Conservation (phyloP, 2,797 vertebrate species). For the Anguilla megastoma region DNA sequence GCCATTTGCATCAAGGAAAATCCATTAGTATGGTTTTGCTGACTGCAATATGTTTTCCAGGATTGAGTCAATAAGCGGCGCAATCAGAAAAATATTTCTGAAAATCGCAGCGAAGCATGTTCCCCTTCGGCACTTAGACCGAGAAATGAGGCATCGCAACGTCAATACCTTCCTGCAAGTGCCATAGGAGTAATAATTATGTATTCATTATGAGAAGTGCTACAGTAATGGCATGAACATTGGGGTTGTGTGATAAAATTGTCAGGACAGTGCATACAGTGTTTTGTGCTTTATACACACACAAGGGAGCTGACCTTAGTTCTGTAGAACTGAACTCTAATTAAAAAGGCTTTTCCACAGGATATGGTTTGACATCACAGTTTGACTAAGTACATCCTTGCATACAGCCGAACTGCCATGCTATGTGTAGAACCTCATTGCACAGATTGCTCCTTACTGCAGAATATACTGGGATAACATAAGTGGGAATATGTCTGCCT, state of each 20-base stretch:
- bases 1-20: slow-evolving; percentile 11
- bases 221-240: not conserved
- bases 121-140: not conserved
- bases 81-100: not conserved
- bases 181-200: not conserved
- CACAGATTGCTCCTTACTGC: not conserved
- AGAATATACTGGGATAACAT: not conserved
- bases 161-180: not conserved
- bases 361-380: not conserved
- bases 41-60: not conserved
- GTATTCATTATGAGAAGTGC: not conserved
- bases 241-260: not conserved
- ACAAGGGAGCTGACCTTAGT: not conserved
- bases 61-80: not conserved
- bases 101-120: not conserved
- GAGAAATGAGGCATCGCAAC: not conserved
- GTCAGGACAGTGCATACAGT: not conserved
- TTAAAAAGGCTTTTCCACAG: not conserved
- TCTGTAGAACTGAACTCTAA: not conserved
- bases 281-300: not conserved
- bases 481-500: not conserved
- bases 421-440: not conserved
- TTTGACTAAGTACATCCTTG: not conserved
- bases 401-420: not conserved
- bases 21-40: not conserved